Base-by-base conservation (phyloP, 2,888 invertebrate genomes). In the Microctonus brassicae region DNA sequence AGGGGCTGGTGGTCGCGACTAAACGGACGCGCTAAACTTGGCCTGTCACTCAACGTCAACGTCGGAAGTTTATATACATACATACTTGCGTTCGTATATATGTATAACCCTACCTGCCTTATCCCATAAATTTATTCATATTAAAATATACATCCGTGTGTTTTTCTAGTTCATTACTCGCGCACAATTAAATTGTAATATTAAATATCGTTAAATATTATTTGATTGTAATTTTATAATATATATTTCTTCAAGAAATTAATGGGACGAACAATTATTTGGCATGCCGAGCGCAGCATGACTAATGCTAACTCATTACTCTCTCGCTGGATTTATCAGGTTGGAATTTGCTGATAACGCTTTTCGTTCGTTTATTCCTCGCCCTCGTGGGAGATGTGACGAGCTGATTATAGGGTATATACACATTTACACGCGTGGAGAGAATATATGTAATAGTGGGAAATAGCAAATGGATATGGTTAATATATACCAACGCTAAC, bases 271-370 rank as follows among this genome's bases (percentile, higher is more conserved):
- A 17, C 9, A n/a, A 17, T 47, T 47, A 17, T 47, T 17, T 47
- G 47, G n/a, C 39, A 39, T 47, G 17, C 47, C 17, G 17, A 47
- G 4, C 47, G 47, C 17, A 85, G 83, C 84, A 82, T 84, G 85
- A 85, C 82, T 85, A 85, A 85, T 83, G 83, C 78, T 78, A 75
- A 78, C 81, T 83, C 84, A 84, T 86, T 85, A 85, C 85, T 85
- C 84, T 85, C 81, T 78, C 72, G 76, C 77, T 73, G 83, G 81
- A 83, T 85, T 85, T 85, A 85, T 85, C 85, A 83, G 82, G 78
- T 80, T 79, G 80, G 77, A 76, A 75, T 75, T 77, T 74, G 78
- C 81, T 81, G 84, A 84, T 83, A 85, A 84, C 84, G 81, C 81
- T 81, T 79, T 82, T 82, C 81, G 82, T 81, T 82, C 82, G 81